These are phyloP conservation scores for Columba janthina DNA, from an alignment of 2,113 vertebrate species.

Conservation along the genomic window DNA sequence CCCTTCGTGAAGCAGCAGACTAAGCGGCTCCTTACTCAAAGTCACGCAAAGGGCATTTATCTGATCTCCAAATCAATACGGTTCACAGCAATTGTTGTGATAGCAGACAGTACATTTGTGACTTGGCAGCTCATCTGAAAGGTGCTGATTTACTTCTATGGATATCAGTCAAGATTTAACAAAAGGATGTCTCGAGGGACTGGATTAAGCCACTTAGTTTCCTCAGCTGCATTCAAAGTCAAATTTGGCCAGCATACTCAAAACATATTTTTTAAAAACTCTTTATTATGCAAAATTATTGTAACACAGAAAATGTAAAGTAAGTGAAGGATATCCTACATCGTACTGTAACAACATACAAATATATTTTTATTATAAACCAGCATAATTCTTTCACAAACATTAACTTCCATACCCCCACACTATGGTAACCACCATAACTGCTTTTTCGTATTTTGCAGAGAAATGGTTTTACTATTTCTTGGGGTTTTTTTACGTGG, in stretches of 20 bases:
- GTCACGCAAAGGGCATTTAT: constrained; percentile 69
- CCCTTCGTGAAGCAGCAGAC: constrained; percentile 42
- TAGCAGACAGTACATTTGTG: constrained; percentile 72
- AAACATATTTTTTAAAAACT: not conserved
- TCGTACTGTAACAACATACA: not conserved
- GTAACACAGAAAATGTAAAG: not conserved
- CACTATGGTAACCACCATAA: not conserved
- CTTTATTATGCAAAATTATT: not conserved
- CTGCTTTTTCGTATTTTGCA: not conserved
- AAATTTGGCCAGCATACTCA: not conserved
- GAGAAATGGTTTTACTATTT: not conserved
- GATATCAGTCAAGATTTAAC: constrained; percentile 62
- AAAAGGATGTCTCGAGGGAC: constrained; percentile 48
- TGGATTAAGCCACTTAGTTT: constrained; percentile 47
- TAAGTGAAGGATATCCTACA: not conserved
- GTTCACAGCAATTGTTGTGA: constrained; percentile 66
- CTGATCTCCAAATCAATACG: constrained; percentile 63
- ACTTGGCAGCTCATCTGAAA: constrained; percentile 72
- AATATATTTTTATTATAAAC: not conserved
- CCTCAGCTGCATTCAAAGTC: constrained; percentile 11
- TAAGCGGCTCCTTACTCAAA: constrained; percentile 59
- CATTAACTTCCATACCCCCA: not conserved
- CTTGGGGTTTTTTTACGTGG: not conserved
- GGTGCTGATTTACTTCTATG: constrained; percentile 55
- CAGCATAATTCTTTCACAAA: not conserved